These are phyloP conservation scores for Smithornis capensis DNA, from an alignment of 2,113 vertebrate species.

Conservation along the genomic window DNA sequence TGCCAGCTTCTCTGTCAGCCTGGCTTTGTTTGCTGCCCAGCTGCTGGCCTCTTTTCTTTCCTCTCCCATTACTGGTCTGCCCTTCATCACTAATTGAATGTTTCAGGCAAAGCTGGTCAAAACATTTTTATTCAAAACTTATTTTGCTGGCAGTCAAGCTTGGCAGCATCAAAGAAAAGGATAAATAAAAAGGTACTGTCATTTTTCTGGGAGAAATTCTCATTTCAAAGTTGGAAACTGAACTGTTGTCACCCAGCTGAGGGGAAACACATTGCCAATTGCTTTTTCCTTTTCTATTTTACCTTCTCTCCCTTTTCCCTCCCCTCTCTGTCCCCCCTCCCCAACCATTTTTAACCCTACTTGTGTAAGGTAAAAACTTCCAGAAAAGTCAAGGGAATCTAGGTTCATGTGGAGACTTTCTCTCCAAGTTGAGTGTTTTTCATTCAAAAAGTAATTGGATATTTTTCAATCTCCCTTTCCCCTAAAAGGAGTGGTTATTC, in stretches of 20 bases:
- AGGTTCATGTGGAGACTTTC: background rate
- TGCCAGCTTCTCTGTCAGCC: background rate
- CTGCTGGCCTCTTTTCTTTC: background rate
- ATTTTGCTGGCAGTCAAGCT: background rate
- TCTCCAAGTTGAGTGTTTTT: background rate
- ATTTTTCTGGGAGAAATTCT: background rate
- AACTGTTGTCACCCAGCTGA: background rate
- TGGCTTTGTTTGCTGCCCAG: background rate
- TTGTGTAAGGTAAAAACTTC: background rate
- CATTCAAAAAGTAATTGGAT: background rate
- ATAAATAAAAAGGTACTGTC: background rate
- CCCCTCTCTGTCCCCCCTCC: rapidly evolving
- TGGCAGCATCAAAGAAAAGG: background rate
- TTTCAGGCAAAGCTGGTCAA: slow-evolving; percentile 29
- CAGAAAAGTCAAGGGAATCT: background rate
- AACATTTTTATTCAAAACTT: slow-evolving; percentile 31
- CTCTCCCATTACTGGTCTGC: background rate
- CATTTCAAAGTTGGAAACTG: background rate
- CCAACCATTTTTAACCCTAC: background rate
- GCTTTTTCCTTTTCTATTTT: background rate
- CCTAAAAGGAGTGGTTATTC: background rate
- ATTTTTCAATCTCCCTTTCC: background rate
- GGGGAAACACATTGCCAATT: background rate
- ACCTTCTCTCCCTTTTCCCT: background rate
- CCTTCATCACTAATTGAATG: background rate